Conservation (phyloP, 2,888 invertebrate species). For the Agonopterix subpropinquella region DNA sequence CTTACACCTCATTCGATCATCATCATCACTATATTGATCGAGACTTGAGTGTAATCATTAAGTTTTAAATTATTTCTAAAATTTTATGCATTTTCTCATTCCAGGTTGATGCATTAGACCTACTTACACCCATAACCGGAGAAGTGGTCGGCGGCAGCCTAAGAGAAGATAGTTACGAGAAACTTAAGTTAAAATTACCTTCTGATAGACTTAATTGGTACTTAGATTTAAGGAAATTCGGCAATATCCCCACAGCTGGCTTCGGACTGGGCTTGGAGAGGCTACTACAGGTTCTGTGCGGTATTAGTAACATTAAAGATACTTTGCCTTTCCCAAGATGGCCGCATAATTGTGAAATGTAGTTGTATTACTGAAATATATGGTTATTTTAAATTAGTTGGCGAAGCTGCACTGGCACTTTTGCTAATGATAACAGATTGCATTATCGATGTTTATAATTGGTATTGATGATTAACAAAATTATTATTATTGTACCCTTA, state of each 20-base stretch:
- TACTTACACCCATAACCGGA: constrained; percentile 91
- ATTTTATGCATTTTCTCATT: constrained; percentile 19
- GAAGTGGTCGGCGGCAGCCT: constrained; percentile 97
- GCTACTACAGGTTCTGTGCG: constrained; percentile 87
- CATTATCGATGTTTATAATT: no score
- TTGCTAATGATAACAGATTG: no score
- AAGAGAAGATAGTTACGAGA: constrained; percentile 85
- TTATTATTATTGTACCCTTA: no score
- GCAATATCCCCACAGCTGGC: constrained; percentile 93
- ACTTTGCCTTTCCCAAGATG: constrained; percentile 96
- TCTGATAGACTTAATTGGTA: constrained; percentile 86
- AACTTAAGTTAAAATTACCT: constrained; percentile 78
- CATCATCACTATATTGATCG: no score
- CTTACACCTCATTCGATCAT: no score
- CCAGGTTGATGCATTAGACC: constrained; percentile 88
- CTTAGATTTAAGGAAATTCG: constrained; percentile 90
- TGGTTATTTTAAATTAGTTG: no score
- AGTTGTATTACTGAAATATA: constrained; percentile 14
- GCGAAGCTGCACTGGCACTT: no score
- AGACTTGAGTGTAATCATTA: no score
- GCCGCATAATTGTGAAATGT: constrained; percentile 90
- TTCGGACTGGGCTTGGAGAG: constrained; percentile 98
- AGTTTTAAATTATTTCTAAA: no score
- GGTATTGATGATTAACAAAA: no score
- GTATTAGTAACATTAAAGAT: constrained; percentile 93